Evolutionary conservation across 1,140 invertebrate genomes (phyloP), one percentile per base, ranked within the genome.

Genomic region (Platorchestia sp.): DNA sequence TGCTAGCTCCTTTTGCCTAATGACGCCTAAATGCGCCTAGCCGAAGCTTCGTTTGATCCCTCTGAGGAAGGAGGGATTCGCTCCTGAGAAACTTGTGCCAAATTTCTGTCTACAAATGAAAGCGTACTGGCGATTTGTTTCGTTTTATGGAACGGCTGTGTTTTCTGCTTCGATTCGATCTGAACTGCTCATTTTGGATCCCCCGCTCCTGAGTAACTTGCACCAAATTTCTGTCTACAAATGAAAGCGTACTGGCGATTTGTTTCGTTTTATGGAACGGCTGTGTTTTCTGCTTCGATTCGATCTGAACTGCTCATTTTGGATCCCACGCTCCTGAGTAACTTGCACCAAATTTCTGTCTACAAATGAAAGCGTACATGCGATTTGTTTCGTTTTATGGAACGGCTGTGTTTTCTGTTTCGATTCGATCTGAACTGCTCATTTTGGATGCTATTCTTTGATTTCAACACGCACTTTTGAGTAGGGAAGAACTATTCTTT

Each of bases 21-120:
- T 93, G 91, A 93, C 91, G 43, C 91, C 91, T 45, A 93, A 93
- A 93, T 47, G 91, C 45, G 3, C 45, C 91, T 42, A 42, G 27
- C 87, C 16, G 87, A 14, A 41, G 87, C 87, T 89, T 43, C 87
- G 10, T 89, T 41, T 89, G 87, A 44, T 89, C 87, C 43, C 87
- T 42, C 87, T 6, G 5, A 14, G 43, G 10, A 7, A 16, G 14
- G 87, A 36, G 41, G 36, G 41, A 5, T 44, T 43, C 27, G 5
- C 14, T 3, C 87, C 41, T 44, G 43, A 44, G 43, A 89, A 89
- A 89, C n/a, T 89, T 7, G 87, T 5, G 36, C 27, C 41, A 5
- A 89, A 89, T 89, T 89, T 42, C 41, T 27, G 5, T 89, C 59
- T 75, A 36, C 59, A 75, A 75, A 10, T 75, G 59, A 75, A 75